phyloP scores from a whole-genome alignment of 2,113 vertebrate species.

The Pycnonotus jocosus region DNA sequence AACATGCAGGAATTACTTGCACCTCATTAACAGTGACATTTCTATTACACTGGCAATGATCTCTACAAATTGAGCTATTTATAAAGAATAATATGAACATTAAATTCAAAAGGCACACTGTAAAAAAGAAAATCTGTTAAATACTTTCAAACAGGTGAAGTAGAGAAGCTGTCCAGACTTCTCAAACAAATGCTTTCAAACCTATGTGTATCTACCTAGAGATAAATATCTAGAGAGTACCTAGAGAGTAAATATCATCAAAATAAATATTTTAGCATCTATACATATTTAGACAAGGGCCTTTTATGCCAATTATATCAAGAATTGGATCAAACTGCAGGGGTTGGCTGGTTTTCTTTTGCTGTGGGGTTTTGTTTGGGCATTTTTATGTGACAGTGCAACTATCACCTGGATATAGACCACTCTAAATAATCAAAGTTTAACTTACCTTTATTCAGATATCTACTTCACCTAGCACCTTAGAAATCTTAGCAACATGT shows the following conservation, averaged over 20 bases:
- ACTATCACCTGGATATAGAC: background rate
- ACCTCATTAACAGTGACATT: background rate
- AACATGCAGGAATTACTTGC: background rate
- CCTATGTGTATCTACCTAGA: background rate
- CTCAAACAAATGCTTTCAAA: background rate
- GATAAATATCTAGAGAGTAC: too few species aligned
- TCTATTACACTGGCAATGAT: background rate
- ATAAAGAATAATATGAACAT: background rate
- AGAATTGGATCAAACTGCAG: background rate
- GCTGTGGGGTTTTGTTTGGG: background rate
- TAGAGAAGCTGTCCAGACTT: background rate
- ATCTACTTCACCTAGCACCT: background rate
- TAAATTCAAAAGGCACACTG: background rate
- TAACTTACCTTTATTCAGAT: constrained; percentile 18
- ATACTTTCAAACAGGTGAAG: background rate
- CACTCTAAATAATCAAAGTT: background rate
- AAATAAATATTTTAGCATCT: background rate
- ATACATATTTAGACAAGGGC: background rate
- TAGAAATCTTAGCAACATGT: background rate
- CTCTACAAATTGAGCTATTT: background rate
- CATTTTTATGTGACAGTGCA: background rate
- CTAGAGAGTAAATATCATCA: background rate
- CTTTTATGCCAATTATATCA: background rate
- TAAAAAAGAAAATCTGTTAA: background rate
- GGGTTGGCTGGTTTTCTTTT: background rate